Evolutionary conservation across 2,888 invertebrate genomes (phyloP).

Genomic region (Troides helena): DNA sequence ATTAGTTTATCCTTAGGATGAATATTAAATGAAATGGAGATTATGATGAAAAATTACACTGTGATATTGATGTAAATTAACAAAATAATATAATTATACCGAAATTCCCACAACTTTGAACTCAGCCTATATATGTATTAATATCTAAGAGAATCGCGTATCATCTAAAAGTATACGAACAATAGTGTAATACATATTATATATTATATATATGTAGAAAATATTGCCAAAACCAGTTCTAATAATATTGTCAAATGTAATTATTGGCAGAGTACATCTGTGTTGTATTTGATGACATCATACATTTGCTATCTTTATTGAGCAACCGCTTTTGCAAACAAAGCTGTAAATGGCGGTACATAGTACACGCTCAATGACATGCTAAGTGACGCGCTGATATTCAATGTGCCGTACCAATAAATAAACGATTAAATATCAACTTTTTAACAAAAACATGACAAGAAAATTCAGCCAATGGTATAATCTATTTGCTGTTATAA

Average conservation of each 20-base stretch:
- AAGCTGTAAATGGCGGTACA: constrained; percentile 15
- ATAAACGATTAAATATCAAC: too few relatives aligned
- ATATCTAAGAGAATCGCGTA: too few relatives aligned
- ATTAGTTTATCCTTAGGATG: too few relatives aligned
- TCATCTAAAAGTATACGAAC: background rate
- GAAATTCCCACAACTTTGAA: too few relatives aligned
- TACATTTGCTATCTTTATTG: constrained; percentile 21
- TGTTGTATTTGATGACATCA: constrained; percentile 15
- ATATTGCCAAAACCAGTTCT: background rate
- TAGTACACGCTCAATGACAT: constrained; percentile 8
- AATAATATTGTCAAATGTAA: background rate
- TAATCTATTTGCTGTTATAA: background rate
- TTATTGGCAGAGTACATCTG: background rate
- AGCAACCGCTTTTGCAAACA: constrained; percentile 19
- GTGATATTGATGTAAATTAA: too few relatives aligned
- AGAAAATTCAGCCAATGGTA: background rate
- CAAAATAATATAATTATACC: too few relatives aligned
- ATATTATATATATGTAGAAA: background rate
- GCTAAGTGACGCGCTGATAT: constrained; percentile 2
- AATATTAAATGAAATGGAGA: too few relatives aligned
- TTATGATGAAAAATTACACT: too few relatives aligned
- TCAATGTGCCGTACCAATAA: too few relatives aligned
- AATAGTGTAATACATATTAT: background rate
- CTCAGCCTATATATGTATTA: too few relatives aligned
- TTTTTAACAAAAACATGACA: too few relatives aligned